These are phyloP conservation scores for Oreochromis spilurus DNA, from an alignment of 2,113 vertebrate genomes.

Conservation along the genomic window DNA sequence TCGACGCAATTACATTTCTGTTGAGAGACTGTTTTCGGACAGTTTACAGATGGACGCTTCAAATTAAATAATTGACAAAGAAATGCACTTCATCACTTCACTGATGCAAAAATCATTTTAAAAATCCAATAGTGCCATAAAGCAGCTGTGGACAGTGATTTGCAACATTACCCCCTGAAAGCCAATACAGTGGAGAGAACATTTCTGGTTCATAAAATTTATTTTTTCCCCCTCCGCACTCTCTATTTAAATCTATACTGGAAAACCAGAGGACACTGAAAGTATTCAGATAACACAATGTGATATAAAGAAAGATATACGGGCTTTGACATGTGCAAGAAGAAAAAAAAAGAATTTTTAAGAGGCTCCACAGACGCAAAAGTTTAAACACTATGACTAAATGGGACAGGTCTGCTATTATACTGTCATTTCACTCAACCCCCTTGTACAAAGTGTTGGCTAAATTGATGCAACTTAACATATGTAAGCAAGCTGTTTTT, in stretches of 20 bases:
- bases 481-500: not conserved
- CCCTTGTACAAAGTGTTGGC: not conserved
- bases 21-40: not conserved
- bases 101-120: not conserved
- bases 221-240: not conserved
- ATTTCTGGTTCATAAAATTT: not conserved
- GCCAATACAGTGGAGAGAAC: not conserved
- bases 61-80: not conserved
- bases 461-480: not conserved
- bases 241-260: not conserved
- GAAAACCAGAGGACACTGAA: not conserved
- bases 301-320: not conserved
- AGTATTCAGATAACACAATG: not conserved
- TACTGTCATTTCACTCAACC: not conserved
- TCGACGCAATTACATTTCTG: not conserved
- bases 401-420: not conserved
- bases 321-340: not conserved
- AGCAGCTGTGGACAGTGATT: not conserved
- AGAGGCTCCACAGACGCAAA: not conserved
- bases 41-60: not conserved
- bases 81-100: not conserved
- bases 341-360: not conserved
- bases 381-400: not conserved
- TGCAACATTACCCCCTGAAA: not conserved
- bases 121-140: not conserved